Percentiles rank a stretch among this genome's conserved stretches.
phyloP scores from a whole-genome alignment of 2,888 invertebrate species.

The Drosophila diplacantha region DNA sequence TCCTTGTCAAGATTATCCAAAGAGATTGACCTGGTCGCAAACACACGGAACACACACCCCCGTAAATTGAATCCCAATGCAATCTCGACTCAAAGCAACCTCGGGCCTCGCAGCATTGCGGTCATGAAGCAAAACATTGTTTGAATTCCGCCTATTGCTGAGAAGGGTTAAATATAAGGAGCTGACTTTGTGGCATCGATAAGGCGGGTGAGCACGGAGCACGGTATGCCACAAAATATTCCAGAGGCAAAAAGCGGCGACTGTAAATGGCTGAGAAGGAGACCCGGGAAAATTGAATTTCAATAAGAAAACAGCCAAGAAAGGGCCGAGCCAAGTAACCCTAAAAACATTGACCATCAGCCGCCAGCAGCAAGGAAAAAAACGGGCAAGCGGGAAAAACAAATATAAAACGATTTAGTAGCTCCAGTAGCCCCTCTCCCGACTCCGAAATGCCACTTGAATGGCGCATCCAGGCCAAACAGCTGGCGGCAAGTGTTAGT shows the following conservation, averaged over 20 bases:
- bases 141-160: slow-evolving; percentile 51
- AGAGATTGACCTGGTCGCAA: slow-evolving; percentile 52
- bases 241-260: slow-evolving; percentile 1
- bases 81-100: slow-evolving; percentile 46
- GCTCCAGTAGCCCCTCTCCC: slow-evolving; percentile 24
- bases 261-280: slow-evolving; percentile 37
- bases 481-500: slow-evolving; percentile 69
- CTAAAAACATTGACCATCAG: slow-evolving; percentile 55
- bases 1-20: slow-evolving; percentile 58
- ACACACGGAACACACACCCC: slow-evolving; percentile 13
- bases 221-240: slow-evolving; percentile 33
- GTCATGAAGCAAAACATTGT: slow-evolving; percentile 58
- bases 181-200: slow-evolving; percentile 54
- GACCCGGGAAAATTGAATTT: slow-evolving; percentile 67
- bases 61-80: slow-evolving; percentile 65
- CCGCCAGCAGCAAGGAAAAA: slow-evolving; percentile 29
- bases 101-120: slow-evolving; percentile 31
- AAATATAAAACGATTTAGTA: slow-evolving; percentile 73
- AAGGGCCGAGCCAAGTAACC: slow-evolving; percentile 47
- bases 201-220: slow-evolving; percentile 21
- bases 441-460: slow-evolving; percentile 46
- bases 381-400: slow-evolving; percentile 53
- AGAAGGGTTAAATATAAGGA: slow-evolving; percentile 55
- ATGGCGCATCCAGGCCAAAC: slow-evolving; percentile 57
- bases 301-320: slow-evolving; percentile 66